Evolutionary conservation across 2,797 vertebrate species (phyloP), one percentile per base, ranked within the genome.

Genomic region (Acanthurus tractus): DNA sequence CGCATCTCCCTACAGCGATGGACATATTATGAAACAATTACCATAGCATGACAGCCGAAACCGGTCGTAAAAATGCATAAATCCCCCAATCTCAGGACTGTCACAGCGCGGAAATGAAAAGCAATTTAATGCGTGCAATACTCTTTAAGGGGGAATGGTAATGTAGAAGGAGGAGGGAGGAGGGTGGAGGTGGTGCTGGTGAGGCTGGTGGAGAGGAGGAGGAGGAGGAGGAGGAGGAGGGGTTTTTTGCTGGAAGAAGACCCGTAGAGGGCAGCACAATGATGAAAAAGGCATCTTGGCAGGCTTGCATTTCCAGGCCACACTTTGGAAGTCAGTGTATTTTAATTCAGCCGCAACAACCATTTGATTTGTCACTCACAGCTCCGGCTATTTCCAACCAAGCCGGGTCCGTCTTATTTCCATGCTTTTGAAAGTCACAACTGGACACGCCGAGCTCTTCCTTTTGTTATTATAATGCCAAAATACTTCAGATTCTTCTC

Each of bases 221-320:
- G 11, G n/a, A 12, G 10, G 36, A 13, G 64, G 48, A 58, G 56
- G 25, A 29, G 64, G 45, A 45, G 5, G 48, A n/a, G 11, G n/a
- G n/a, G n/a, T n/a, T n/a, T 40, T 29, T 29, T 29, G 74, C 23
- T 86, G 80, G 72, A 83, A 83, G 74, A 70, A 85, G 83, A 81
- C 94, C 95, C 90, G 86, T 93, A 96, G 95, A 94, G 94, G 95
- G 95, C 95, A 96, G 94, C 92, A 88, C 82, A 85, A 92, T 90
- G 92, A 90, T 91, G 90, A 91, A 93, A 88, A 78, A 87, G 78
- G 73, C 62, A 42, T 81, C 74, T 73, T 84, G 79, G 86, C 75
- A 82, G 75, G 59, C 59, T 62, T 66, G 57, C 59, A 46, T 74
- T 81, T 75, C 9, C 63, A 65, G 73, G 10, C 74, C 82, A 55